A percentile compares a stretch with the other conserved stretches of the same genome.
phyloP scores from a whole-genome alignment of 2,113 vertebrate genomes.

The Aspidoscelis tigris region DNA sequence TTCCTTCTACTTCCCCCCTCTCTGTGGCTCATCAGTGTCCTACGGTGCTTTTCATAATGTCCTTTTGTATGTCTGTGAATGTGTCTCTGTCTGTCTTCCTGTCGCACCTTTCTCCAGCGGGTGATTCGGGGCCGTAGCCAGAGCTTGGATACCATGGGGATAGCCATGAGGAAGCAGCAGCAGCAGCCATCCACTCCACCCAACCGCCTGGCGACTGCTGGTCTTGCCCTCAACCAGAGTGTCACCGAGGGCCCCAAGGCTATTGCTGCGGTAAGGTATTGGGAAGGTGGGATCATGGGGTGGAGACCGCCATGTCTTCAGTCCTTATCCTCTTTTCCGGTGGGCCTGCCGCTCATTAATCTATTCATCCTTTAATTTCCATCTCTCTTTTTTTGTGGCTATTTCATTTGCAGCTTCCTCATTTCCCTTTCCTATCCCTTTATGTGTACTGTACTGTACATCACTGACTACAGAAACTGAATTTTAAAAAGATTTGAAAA shows the following conservation, averaged over 20 bases:
- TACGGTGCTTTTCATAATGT: conserved; percentile 47
- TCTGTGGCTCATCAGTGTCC: background rate
- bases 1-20: conserved; percentile 39
- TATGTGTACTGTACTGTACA: background rate
- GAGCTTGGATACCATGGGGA: conserved; percentile 86
- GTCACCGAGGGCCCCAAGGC: conserved; percentile 72
- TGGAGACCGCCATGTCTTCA: conserved; percentile 18
- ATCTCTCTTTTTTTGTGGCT: conserved; percentile 12
- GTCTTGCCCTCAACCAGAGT: conserved; percentile 72
- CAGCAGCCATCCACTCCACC: conserved; percentile 60
- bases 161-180: conserved; percentile 68
- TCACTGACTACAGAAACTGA: conserved; percentile 31
- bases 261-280: conserved; percentile 70
- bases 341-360: background rate
- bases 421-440: conserved; percentile 15
- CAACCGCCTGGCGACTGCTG: conserved; percentile 62
- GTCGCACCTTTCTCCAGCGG: conserved; percentile 76
- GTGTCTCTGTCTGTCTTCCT: conserved; percentile 67
- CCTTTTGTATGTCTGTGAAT: conserved; percentile 51
- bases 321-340: conserved; percentile 5
- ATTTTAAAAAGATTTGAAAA: conserved; percentile 7
- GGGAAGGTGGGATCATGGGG: conserved; percentile 25
- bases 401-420: conserved; percentile 12
- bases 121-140: conserved; percentile 90
- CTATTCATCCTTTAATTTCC: background rate